A percentile compares a stretch with the other conserved stretches of the same genome.
Evolutionary conservation across 2,888 invertebrate genomes (phyloP).

Genomic region (Ormia ochracea): DNA sequence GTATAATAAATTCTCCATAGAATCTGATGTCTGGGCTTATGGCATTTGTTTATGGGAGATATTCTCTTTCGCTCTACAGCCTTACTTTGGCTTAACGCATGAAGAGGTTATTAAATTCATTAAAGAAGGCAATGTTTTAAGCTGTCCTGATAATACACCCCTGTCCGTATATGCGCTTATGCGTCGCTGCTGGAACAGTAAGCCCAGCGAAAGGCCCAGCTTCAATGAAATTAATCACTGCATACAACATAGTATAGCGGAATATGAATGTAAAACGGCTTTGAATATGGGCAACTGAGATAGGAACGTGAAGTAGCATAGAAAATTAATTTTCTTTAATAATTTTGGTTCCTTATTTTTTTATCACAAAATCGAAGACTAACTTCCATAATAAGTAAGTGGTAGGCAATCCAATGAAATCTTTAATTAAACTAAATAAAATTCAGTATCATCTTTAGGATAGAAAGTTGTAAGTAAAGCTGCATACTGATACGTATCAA

Average conservation of each 20-base stretch:
- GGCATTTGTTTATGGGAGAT: slow-evolving; percentile 98
- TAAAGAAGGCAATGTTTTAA: slow-evolving; percentile 93
- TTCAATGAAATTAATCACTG: slow-evolving; percentile 89
- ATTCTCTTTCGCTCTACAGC: slow-evolving; percentile 96
- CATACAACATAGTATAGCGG: slow-evolving; percentile 82
- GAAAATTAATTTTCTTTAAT: slow-evolving; percentile 15
- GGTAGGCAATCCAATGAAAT: slow-evolving; percentile 52
- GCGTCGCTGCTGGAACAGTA: slow-evolving; percentile 94
- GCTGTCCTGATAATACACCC: slow-evolving; percentile 93
- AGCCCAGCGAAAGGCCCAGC: slow-evolving; percentile 89
- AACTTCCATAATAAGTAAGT: slow-evolving; percentile 43
- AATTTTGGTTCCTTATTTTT: slow-evolving; percentile 50
- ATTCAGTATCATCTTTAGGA: neutral
- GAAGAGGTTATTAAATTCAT: slow-evolving; percentile 97
- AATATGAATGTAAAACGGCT: slow-evolving; percentile 75
- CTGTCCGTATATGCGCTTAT: slow-evolving; percentile 91
- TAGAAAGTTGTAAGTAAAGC: slow-evolving; percentile 3
- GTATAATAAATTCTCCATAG: slow-evolving; percentile 96
- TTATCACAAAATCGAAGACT: neutral
- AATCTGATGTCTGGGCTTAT: slow-evolving; percentile 98
- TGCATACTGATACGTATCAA: neutral
- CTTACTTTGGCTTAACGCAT: slow-evolving; percentile 97
- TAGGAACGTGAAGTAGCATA: neutral
- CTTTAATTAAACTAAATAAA: slow-evolving; percentile 13
- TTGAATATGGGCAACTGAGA: slow-evolving; percentile 61